phyloP scores from a whole-genome alignment of 23 tunicate genomes.

The Halocynthia aurantium region DNA sequence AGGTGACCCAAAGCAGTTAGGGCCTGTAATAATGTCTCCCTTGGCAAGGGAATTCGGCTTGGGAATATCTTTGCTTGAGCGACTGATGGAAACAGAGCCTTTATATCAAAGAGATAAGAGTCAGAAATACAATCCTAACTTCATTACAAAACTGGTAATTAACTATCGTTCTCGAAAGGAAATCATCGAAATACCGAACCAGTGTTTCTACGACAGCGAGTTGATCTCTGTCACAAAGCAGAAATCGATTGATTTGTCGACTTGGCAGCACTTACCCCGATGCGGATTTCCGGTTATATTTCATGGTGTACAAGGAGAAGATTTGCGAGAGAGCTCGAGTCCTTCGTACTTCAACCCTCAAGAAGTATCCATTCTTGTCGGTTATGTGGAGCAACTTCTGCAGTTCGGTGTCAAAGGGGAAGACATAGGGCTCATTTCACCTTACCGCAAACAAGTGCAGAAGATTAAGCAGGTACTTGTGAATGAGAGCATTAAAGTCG shows the following conservation, averaged over 20 bases:
- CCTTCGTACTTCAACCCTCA: constrained; percentile 75
- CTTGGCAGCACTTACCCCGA: constrained; percentile 24
- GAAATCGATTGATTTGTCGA: too few relatives aligned
- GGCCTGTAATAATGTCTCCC: constrained; percentile 34
- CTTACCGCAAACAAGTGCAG: constrained; percentile 77
- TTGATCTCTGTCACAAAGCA: constrained; percentile 1
- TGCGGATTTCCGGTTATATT: constrained; percentile 60
- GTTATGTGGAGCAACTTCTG: neutral
- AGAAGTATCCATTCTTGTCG: constrained; percentile 24
- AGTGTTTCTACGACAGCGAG: constrained; percentile 38
- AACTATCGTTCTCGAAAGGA: constrained; percentile 33
- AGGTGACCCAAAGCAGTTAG: constrained; percentile 54
- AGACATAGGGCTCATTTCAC: constrained; percentile 63
- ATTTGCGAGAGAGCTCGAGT: constrained; percentile 46
- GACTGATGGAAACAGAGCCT: constrained; percentile 11
- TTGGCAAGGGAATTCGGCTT: constrained; percentile 25
- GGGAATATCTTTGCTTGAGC: constrained; percentile 23
- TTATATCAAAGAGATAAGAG: neutral
- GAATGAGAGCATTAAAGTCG: constrained; percentile 30
- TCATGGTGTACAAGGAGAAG: constrained; percentile 61
- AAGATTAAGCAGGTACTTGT: neutral
- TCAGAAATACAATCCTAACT: constrained; percentile 10
- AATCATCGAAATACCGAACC: constrained; percentile 16
- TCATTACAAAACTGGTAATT: constrained; percentile 30
- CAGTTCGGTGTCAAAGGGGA: constrained; percentile 6